phyloP scores from a whole-genome alignment of 53 echinoderm and acorn worm genomes.

The Echinometra lucunter region DNA sequence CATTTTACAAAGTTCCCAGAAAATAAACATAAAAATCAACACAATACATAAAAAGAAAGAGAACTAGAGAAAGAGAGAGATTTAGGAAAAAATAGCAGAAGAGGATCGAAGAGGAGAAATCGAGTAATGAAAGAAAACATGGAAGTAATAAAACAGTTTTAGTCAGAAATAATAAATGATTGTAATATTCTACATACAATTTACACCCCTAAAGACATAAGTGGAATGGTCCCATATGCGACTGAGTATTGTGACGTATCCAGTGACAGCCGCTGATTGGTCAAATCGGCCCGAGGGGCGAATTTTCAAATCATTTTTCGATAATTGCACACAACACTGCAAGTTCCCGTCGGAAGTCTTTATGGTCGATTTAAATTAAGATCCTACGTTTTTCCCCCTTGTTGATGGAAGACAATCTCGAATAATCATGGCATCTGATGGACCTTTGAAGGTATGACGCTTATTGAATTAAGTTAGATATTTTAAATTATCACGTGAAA shows the following conservation, averaged over 20 bases:
- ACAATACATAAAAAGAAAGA: too few species aligned
- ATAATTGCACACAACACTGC: neutral
- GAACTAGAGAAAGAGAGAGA: too few species aligned
- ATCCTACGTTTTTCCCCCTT: neutral
- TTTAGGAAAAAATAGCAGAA: too few species aligned
- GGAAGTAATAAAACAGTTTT: too few species aligned
- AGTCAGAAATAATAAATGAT: too few species aligned
- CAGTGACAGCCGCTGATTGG: constrained; percentile 5
- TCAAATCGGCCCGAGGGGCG: neutral
- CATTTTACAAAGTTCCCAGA: too few species aligned
- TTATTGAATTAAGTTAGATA: neutral
- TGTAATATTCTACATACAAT: too few species aligned
- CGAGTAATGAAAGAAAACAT: too few species aligned
- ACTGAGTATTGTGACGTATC: neutral
- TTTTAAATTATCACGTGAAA: neutral
- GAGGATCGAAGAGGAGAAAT: too few species aligned
- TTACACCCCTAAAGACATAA: too few species aligned
- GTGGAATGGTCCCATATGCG: too few species aligned
- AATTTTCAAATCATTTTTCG: neutral
- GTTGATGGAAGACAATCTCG: constrained; percentile 13
- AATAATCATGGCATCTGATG: constrained; percentile 4
- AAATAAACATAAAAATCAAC: too few species aligned
- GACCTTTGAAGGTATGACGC: neutral
- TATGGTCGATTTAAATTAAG: neutral
- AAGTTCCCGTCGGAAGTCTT: neutral